These are phyloP conservation scores for Rhaphigaster nebulosa DNA, from an alignment of 2,888 invertebrate genomes.

Conservation along the genomic window DNA sequence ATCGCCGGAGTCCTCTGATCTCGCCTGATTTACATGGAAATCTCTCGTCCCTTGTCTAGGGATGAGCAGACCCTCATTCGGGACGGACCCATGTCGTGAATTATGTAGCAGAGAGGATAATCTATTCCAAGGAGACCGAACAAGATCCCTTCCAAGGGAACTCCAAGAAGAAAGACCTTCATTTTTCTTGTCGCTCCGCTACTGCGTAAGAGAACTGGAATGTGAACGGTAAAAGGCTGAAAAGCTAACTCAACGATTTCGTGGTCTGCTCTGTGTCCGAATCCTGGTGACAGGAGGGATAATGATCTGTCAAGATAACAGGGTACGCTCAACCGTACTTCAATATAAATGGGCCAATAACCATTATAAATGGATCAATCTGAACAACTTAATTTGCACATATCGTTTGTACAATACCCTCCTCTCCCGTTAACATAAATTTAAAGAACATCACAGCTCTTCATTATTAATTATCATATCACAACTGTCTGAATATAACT, in stretches of 20 bases:
- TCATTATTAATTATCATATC: too few species aligned
- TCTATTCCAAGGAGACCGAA: background rate
- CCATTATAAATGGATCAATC: too few species aligned
- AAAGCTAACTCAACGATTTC: background rate
- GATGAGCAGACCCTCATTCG: slow-evolving; percentile 28
- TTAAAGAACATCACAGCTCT: too few species aligned
- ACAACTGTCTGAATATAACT: too few species aligned
- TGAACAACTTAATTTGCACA: too few species aligned
- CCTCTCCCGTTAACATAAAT: too few species aligned
- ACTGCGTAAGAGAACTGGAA: background rate
- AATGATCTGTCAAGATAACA: background rate
- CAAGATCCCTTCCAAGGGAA: background rate
- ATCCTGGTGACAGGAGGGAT: background rate
- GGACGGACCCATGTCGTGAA: background rate
- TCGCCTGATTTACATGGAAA: slow-evolving; percentile 52
- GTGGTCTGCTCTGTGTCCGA: background rate
- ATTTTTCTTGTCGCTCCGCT: background rate
- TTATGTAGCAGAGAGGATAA: slow-evolving; percentile 28
- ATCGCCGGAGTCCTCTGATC: slow-evolving; percentile 40
- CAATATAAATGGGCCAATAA: background rate
- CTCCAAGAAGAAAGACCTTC: background rate
- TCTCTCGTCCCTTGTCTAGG: slow-evolving; percentile 35
- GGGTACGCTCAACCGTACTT: background rate
- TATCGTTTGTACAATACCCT: too few species aligned
- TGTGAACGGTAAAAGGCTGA: background rate